These are phyloP conservation scores for Cossypha niveicapilla DNA, from an alignment of 2,797 vertebrate species.

Conservation along the genomic window DNA sequence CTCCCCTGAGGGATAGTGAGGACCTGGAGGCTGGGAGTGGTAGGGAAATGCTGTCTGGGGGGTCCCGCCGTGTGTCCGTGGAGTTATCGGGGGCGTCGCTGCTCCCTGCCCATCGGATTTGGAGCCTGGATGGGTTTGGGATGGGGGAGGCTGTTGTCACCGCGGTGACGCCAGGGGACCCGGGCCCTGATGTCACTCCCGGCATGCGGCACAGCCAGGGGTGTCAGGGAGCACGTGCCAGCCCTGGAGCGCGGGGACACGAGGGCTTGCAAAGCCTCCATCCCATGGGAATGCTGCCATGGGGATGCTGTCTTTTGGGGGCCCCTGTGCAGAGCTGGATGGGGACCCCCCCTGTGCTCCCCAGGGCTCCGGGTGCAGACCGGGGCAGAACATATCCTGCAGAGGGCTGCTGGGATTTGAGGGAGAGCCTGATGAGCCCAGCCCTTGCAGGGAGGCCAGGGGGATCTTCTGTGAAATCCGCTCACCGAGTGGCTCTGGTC, in stretches of 20 bases:
- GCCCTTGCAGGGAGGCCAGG: neutral
- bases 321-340: neutral
- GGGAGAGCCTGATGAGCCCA: neutral
- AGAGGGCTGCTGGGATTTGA: neutral
- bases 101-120: neutral
- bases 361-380: neutral
- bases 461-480: neutral
- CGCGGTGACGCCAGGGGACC: neutral
- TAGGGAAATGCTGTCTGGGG: no score
- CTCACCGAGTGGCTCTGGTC: rapidly evolving
- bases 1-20: neutral
- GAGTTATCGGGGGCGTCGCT: neutral
- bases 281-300: neutral
- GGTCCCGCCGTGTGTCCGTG: neutral
- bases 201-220: neutral
- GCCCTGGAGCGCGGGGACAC: neutral
- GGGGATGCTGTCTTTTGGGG: neutral
- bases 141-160: neutral
- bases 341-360: neutral
- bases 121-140: neutral
- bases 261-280: neutral
- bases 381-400: neutral
- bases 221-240: neutral
- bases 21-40: neutral
- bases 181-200: neutral